Conservation (phyloP, 2,113 vertebrate genomes). For the Tetrao urogallus region DNA sequence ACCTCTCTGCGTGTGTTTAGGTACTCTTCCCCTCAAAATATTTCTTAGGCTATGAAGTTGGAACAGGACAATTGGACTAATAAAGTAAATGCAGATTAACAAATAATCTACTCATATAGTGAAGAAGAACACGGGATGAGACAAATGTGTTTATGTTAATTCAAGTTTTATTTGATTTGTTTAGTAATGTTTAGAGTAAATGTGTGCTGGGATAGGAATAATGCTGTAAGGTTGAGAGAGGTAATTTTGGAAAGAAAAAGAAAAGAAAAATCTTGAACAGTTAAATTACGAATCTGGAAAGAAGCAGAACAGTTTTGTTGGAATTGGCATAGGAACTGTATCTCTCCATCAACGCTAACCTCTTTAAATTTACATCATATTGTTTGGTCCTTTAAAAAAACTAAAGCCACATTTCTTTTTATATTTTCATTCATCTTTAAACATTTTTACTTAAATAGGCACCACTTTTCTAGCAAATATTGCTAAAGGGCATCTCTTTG, state of each 20-base stretch:
- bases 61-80: neutral
- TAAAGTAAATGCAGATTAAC: neutral
- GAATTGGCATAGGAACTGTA: neutral
- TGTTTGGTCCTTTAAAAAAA: neutral
- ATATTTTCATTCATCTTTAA: neutral
- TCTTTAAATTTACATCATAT: neutral
- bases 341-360: neutral
- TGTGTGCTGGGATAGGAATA: neutral
- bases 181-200: neutral
- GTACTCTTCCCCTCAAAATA: fast-evolving
- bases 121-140: neutral
- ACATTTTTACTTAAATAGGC: neutral
- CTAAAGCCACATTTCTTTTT: neutral
- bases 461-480: neutral
- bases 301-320: neutral
- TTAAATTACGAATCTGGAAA: neutral
- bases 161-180: neutral
- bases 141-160: neutral
- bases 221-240: neutral
- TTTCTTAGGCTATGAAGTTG: neutral
- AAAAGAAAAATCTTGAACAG: neutral
- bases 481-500: neutral
- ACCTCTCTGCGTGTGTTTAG: neutral
- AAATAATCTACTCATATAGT: neutral
- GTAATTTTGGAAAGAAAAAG: neutral